These are phyloP conservation scores for Arnoldichthys spilopterus DNA, from an alignment of 2,797 vertebrate species.

Conservation along the genomic window DNA sequence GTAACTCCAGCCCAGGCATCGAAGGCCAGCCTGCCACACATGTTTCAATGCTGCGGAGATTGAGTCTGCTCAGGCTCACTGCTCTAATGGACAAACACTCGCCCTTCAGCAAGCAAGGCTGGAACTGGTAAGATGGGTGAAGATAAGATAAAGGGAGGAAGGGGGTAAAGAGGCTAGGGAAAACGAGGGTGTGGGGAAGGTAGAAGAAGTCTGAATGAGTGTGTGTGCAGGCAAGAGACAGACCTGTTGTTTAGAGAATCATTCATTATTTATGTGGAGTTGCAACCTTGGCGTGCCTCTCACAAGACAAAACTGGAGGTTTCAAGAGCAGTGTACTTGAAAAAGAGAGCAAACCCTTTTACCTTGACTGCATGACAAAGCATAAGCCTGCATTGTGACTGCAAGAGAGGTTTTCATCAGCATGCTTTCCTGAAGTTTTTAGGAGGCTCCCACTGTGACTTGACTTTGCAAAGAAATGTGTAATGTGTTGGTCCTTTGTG, in stretches of 20 bases:
- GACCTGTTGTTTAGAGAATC: conserved; percentile 59
- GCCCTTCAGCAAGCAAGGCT: conserved; percentile 87
- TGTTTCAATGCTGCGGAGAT: conserved; percentile 81
- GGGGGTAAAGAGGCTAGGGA: neutral
- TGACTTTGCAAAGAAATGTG: neutral
- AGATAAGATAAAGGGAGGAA: conserved; percentile 2
- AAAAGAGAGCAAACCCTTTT: conserved; percentile 18
- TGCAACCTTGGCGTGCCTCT: conserved; percentile 50
- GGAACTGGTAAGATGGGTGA: conserved; percentile 85
- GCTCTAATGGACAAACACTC: conserved; percentile 89
- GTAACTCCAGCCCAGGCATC: conserved; percentile 62
- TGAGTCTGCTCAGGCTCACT: conserved; percentile 85
- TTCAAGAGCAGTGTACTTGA: conserved; percentile 43
- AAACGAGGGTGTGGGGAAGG: neutral
- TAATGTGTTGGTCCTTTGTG: neutral
- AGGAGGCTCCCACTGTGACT: conserved; percentile 14
- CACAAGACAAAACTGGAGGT: conserved; percentile 44
- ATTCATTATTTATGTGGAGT: conserved; percentile 65
- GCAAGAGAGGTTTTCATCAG: conserved; percentile 24
- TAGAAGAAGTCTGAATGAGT: neutral
- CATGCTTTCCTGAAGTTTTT: conserved; percentile 5
- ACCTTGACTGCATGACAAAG: conserved; percentile 28
- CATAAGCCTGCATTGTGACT: conserved; percentile 11
- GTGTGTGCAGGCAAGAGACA: conserved; percentile 35
- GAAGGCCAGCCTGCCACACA: conserved; percentile 76